Evolutionary conservation across 2,797 vertebrate genomes (phyloP), one percentile per base, ranked within the genome.

Genomic region (Sebastes umbrosus): DNA sequence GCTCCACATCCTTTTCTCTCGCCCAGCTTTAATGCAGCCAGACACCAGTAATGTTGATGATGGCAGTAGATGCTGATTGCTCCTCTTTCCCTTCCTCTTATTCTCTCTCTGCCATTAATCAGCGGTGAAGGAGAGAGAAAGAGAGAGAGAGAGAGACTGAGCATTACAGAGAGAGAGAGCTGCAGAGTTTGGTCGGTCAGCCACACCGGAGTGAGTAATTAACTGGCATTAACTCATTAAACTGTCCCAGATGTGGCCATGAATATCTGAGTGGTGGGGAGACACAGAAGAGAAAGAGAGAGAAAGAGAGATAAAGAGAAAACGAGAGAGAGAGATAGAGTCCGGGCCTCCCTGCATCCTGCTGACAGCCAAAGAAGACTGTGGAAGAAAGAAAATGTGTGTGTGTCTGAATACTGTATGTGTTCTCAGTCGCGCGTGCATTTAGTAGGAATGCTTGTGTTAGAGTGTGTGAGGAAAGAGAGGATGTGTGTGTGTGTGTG

Each of bases 181-280:
- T 58, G 69, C 32, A 73, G 88, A 91, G 85, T 93, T 93, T 91
- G 92, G 93, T 87, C 68, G 76, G 89, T 95, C 94, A 92, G 91
- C 92, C 82, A 90, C 93, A 94, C 90, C 90, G 78, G 84, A 93
- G 92, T 94, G 92, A 96, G 94, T 96, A 95, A 96, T 96, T 95
- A 95, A 95, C 92, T 94, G 94, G 93, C 92, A 95, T 95, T 96
- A 95, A 96, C 93, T 95, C 94, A 96, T 96, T 96, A 95, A 95
- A 95, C 88, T 94, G 92, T 95, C 94, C 94, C 95, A 96, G 94
- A 96, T 96, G 95, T 95, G 94, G 87, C 90, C 92, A 90, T 94
- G 94, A 95, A 95, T 95, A 92, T 90, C 85, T 88, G 85, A 92
- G 91, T 60, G 83, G 82, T 77, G 71, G 79, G 57, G 83, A 92